Conservation (phyloP, 1,140 invertebrate genomes). For the Papilio dardanus region DNA sequence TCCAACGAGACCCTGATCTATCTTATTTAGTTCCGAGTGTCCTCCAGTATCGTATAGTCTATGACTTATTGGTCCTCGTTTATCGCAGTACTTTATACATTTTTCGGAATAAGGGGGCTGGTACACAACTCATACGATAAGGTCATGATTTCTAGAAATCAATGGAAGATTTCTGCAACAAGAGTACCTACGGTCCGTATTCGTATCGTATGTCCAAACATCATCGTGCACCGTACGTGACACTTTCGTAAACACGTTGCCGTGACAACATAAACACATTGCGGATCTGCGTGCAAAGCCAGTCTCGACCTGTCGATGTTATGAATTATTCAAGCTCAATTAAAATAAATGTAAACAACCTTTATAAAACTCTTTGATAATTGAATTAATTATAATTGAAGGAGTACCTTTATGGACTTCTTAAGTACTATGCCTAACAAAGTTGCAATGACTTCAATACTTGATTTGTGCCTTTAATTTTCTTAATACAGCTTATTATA, state of each 20-base stretch:
- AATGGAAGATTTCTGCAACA: not conserved
- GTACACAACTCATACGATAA: not conserved
- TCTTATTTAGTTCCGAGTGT: no score
- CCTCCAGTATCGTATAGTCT: no score
- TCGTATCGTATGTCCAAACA: no score
- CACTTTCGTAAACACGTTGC: not conserved
- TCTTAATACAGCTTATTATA: no score
- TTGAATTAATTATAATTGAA: not conserved
- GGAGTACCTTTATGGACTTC: not conserved
- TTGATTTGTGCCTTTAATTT: no score
- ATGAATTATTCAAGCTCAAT: not conserved
- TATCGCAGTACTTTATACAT: no score
- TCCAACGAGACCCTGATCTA: no score
- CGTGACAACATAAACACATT: constrained; percentile 2
- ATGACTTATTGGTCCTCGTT: no score
- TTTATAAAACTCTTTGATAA: not conserved
- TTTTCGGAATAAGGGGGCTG: not conserved
- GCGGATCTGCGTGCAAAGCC: not conserved
- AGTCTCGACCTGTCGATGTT: not conserved
- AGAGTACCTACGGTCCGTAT: not conserved
- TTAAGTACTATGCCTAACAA: no score
- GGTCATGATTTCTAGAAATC: not conserved
- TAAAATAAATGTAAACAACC: not conserved
- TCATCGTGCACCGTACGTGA: not conserved
- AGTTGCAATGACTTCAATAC: no score